A percentile compares a stretch with the other conserved stretches of the same genome.
Evolutionary conservation across 2,797 vertebrate species (phyloP).

Genomic region (Cynopterus sphinx): DNA sequence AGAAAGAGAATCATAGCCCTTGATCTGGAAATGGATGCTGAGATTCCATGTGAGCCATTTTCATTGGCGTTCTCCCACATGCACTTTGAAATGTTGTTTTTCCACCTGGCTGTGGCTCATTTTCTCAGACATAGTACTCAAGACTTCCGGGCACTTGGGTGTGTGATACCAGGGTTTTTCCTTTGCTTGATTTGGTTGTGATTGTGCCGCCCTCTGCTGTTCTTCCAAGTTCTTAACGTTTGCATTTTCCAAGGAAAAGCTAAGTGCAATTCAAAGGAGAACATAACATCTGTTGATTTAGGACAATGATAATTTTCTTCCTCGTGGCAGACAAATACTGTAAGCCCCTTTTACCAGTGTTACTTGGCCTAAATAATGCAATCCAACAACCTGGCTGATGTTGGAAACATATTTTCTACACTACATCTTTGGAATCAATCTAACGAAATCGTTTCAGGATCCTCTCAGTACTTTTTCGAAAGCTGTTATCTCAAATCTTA

Average conservation of each 20-base stretch:
- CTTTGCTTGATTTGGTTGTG: conserved; percentile 55
- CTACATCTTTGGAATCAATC: neutral
- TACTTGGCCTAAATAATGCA: neutral
- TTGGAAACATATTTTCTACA: neutral
- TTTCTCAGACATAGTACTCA: neutral
- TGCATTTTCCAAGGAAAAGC: conserved; percentile 16
- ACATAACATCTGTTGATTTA: neutral
- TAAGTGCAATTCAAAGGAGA: neutral
- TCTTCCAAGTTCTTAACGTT: neutral
- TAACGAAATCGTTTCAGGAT: neutral
- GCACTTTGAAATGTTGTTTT: neutral
- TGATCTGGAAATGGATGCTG: neutral
- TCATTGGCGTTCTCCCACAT: neutral
- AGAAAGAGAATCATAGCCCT: neutral
- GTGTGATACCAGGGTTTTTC: neutral
- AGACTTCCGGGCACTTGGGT: no score
- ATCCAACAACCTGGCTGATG: neutral
- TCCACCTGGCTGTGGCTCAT: neutral
- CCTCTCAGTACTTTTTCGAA: neutral
- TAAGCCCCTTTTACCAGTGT: neutral
- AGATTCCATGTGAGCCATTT: neutral
- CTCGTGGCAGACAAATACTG: neutral
- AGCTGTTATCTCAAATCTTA: neutral
- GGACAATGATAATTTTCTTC: neutral
- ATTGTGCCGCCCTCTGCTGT: conserved; percentile 74